Percentiles rank a stretch among this genome's conserved stretches.
Evolutionary conservation across 2,113 vertebrate genomes (phyloP).

Genomic region (Pterophyllum scalare): DNA sequence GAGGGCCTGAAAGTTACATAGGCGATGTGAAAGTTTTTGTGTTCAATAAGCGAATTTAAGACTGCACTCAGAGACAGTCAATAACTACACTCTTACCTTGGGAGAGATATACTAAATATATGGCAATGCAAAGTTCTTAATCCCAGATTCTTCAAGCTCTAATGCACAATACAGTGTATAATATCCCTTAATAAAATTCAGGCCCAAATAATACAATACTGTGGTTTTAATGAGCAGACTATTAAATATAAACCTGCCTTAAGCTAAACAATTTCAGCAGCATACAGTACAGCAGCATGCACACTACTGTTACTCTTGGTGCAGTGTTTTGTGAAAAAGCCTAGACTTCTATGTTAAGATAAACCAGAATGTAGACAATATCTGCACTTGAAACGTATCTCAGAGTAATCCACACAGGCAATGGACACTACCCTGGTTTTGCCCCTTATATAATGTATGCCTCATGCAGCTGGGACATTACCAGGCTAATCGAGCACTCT

Average conservation of each 20-base stretch:
- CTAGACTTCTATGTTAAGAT: slow-evolving; percentile 41
- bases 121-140: not conserved
- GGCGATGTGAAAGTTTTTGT: not conserved
- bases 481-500: slow-evolving; percentile 34
- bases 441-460: slow-evolving; percentile 52
- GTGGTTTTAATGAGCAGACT: slow-evolving; percentile 3
- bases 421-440: slow-evolving; percentile 34
- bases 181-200: not conserved
- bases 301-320: slow-evolving; percentile 10
- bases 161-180: not conserved
- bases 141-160: not conserved
- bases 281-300: slow-evolving; percentile 1
- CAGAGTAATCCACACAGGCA: slow-evolving; percentile 30
- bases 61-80: not conserved
- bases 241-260: slow-evolving; percentile 4
- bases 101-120: not conserved
- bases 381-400: slow-evolving; percentile 16
- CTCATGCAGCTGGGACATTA: slow-evolving; percentile 47
- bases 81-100: not conserved
- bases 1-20: not conserved
- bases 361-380: slow-evolving; percentile 48
- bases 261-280: not conserved
- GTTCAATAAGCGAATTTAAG: not conserved
- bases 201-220: not conserved
- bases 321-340: not conserved